Evolutionary conservation across 2,888 invertebrate genomes (phyloP).

Genomic region (Amphipoea oculea): DNA sequence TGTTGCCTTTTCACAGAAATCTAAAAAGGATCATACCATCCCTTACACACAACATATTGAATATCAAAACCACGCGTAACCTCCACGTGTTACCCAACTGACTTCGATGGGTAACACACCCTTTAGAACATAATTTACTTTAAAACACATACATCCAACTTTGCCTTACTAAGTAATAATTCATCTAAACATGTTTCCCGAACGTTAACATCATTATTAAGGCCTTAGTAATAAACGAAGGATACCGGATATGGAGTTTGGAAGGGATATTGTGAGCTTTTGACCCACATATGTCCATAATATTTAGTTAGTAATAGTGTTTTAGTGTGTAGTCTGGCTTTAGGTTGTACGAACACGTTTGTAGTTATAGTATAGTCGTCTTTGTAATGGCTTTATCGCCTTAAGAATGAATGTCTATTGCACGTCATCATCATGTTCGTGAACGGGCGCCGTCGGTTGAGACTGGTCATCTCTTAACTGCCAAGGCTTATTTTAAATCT

Average conservation of each 20-base stretch:
- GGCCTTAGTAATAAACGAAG: constrained; percentile 56
- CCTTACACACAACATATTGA: not conserved
- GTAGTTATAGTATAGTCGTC: not conserved
- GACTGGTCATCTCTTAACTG: too few species aligned
- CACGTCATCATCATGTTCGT: too few species aligned
- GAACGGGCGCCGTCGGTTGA: too few species aligned
- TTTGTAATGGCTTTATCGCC: not conserved
- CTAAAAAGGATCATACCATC: not conserved
- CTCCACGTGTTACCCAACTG: constrained; percentile 11
- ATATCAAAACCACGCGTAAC: not conserved
- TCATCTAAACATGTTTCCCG: constrained; percentile 52
- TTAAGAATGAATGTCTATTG: not conserved
- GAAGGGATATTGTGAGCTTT: constrained; percentile 41
- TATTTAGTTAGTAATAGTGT: constrained; percentile 44
- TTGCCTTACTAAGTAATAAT: constrained; percentile 60
- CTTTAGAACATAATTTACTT: constrained; percentile 3
- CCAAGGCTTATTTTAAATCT: too few species aligned
- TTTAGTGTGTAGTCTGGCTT: not conserved
- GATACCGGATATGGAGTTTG: constrained; percentile 54
- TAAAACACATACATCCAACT: constrained; percentile 31
- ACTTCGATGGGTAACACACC: not conserved
- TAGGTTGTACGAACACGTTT: not conserved
- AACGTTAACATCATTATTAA: constrained; percentile 59
- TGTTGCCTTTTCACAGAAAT: too few species aligned
- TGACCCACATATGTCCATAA: constrained; percentile 47